phyloP scores from a whole-genome alignment of 2,113 vertebrate genomes.

The Macaca nemestrina region DNA sequence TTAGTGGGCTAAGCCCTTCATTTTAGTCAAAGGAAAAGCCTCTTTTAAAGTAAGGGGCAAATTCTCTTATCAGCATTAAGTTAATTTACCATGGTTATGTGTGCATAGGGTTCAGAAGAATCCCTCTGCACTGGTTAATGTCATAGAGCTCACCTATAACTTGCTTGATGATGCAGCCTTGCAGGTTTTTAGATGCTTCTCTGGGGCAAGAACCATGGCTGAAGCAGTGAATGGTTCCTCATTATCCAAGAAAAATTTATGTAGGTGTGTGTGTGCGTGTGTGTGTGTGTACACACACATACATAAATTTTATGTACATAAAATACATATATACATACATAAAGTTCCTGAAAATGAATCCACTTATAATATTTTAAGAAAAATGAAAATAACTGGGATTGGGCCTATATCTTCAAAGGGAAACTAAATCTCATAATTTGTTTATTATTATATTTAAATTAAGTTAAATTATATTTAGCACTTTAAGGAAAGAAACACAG shows the following conservation, averaged over 20 bases:
- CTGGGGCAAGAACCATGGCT: background rate
- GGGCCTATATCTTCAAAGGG: background rate
- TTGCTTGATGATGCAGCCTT: background rate
- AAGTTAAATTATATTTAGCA: background rate
- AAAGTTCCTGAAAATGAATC: background rate
- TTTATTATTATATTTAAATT: conserved; percentile 47
- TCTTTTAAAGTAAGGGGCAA: conserved; percentile 7
- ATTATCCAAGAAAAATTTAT: background rate
- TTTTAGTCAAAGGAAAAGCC: conserved; percentile 41
- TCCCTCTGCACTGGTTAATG: background rate
- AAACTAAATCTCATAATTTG: conserved; percentile 15
- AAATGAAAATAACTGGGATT: background rate
- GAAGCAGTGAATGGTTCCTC: background rate
- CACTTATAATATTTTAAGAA: background rate
- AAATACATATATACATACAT: too few species aligned
- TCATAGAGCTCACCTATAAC: background rate
- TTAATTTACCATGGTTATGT: background rate
- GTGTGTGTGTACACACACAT: too few species aligned
- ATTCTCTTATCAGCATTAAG: background rate
- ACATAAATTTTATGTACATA: background rate
- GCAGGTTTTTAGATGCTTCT: background rate
- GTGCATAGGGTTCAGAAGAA: background rate
- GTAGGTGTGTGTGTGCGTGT: too few species aligned
- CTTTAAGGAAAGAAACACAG: background rate
- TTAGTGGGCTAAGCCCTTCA: conserved; percentile 2